These are phyloP conservation scores for Coracias cyanogaster DNA, from an alignment of 2,797 vertebrate species.

Conservation along the genomic window DNA sequence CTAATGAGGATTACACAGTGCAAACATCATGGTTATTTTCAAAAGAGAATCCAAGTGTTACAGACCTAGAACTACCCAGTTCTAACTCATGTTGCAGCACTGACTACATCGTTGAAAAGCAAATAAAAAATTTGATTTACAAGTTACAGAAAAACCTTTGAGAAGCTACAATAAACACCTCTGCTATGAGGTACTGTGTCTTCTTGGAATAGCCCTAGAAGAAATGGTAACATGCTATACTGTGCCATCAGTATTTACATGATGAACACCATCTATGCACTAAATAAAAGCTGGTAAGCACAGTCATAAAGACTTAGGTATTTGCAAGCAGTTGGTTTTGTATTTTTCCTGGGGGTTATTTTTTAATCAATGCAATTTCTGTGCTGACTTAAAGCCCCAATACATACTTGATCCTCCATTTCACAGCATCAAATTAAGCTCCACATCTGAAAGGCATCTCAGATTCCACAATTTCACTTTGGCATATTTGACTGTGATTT, in stretches of 20 bases:
- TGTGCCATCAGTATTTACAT: background rate
- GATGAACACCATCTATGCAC: background rate
- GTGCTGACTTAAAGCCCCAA: background rate
- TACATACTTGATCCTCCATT: background rate
- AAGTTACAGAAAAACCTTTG: background rate
- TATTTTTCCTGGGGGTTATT: background rate
- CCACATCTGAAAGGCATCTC: background rate
- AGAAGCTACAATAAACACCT: background rate
- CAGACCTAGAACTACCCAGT: background rate
- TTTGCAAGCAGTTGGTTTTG: background rate
- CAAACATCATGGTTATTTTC: background rate
- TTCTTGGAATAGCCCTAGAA: background rate
- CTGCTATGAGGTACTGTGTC: background rate
- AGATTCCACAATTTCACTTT: background rate
- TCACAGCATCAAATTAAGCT: background rate
- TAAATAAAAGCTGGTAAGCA: background rate
- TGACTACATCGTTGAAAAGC: background rate
- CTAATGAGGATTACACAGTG: background rate
- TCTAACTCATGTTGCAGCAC: background rate
- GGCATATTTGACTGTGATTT: background rate
- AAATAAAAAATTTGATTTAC: background rate
- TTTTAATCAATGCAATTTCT: constrained; percentile 9
- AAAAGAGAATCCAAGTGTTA: background rate
- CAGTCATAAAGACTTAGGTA: background rate
- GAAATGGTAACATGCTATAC: background rate